Base-by-base conservation (phyloP, 1,140 invertebrate species). In the Drosophila erecta region DNA sequence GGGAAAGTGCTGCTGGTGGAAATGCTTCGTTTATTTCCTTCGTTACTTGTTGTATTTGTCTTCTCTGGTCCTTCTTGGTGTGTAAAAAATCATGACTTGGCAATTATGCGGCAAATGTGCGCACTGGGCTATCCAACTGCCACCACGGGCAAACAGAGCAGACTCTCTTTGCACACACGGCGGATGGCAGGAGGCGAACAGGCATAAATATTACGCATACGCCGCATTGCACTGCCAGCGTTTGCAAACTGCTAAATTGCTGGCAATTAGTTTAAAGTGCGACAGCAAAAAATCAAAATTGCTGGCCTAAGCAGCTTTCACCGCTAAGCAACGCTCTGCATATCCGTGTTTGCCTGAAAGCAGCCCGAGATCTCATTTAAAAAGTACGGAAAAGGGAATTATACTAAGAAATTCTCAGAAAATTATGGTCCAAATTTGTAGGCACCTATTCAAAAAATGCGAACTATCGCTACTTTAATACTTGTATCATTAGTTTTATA, bases 61-160 rank as follows among this genome's bases (percentile, higher is more conserved):
- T 17, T 11, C 27, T n/a, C 70, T 67, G 46, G 20, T 15, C n/a
- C 57, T 65, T 64, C 74, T 70, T 66, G 76, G 75, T 79, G 76
- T 89, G 76, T 79, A 89, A 89, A 89, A 89, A 89, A 89, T 87
- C 84, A 89, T 89, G 84, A 89, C 84, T 89, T 89, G 85, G 84
- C 84, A 89, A 89, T 89, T 89, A 89, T 89, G 85, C 84, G 80
- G 84, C 85, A 89, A 89, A 89, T 89, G 84, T 84, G 76, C 84
- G 84, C 84, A 89, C 64, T 80, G 84, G 76, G 84, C 76, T 78
- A 67, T 53, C 71, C 70, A 43, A 67, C 70, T 30, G 30, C 8
- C 30, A 49, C 53, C 47, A 58, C 60, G 37, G 33, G 50, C 78
- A 75, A 79, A 84, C 79, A 66, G 70, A 81, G 74, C 67, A 77